Conservation (phyloP, 2,888 invertebrate species). For the Anoncus sp. region DNA sequence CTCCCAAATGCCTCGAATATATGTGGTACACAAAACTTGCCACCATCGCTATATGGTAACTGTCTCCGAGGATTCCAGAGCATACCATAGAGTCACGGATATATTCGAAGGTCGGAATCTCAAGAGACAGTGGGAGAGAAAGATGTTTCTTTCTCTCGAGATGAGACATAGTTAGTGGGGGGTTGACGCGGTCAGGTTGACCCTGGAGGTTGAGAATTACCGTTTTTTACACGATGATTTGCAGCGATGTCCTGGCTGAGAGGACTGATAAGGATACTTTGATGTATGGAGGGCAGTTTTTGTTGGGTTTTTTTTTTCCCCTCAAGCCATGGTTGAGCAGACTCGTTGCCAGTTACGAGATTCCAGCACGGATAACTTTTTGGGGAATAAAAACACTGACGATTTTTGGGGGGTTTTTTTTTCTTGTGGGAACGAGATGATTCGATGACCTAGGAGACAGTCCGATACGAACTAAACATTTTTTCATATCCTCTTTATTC, state of each 20-base stretch:
- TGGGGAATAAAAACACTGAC: background rate
- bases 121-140: conserved; percentile 15
- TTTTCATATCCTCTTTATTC: background rate
- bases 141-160: conserved; percentile 16
- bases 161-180: conserved; percentile 34
- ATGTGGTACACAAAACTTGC: conserved; percentile 25
- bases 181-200: conserved; percentile 29
- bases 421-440: background rate
- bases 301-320: background rate
- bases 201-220: conserved; percentile 30
- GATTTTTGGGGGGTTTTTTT: background rate
- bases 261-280: conserved; percentile 32
- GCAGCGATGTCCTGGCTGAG: conserved; percentile 18
- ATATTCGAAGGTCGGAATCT: conserved; percentile 53
- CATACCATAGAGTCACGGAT: conserved; percentile 34
- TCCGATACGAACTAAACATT: background rate
- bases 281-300: conserved; percentile 30
- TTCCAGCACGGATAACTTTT: background rate
- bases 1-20: conserved; percentile 41
- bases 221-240: conserved; percentile 49
- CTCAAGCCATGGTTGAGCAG: too few relatives aligned
- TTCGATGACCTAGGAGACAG: conserved; percentile 20
- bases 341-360: conserved; percentile 3
- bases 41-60: background rate
- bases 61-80: conserved; percentile 17